Evolutionary conservation across 2,797 vertebrate genomes (phyloP).

Genomic region (Botia almorhae): DNA sequence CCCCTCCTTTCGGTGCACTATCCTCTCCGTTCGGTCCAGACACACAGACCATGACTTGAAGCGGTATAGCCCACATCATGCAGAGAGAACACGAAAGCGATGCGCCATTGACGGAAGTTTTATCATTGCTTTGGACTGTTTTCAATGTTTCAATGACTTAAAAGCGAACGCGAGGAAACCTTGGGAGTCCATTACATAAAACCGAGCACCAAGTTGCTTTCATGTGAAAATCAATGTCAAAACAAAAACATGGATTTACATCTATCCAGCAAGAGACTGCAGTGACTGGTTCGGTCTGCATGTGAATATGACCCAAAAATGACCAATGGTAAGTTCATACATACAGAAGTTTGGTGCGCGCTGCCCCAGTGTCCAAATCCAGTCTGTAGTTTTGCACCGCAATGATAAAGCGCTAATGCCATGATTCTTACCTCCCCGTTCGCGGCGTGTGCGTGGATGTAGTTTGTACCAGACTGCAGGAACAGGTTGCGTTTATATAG

Average conservation of each 20-base stretch:
- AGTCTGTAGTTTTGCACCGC: neutral
- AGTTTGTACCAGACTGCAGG: neutral
- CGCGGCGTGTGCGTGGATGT: neutral
- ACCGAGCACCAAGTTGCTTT: neutral
- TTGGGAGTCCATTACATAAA: neutral
- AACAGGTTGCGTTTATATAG: slow-evolving; percentile 55
- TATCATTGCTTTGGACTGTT: slow-evolving; percentile 13
- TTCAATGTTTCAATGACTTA: slow-evolving; percentile 28
- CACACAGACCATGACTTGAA: neutral
- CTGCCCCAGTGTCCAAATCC: neutral
- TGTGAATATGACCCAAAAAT: slow-evolving; percentile 76
- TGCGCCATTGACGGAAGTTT: slow-evolving; percentile 48
- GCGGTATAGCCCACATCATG: neutral
- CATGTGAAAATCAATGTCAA: neutral
- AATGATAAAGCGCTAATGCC: neutral
- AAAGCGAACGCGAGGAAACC: neutral
- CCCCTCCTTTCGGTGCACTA: slow-evolving; percentile 20
- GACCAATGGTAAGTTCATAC: slow-evolving; percentile 77
- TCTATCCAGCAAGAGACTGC: neutral
- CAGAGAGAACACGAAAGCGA: slow-evolving; percentile 53
- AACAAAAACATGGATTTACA: slow-evolving; percentile 21
- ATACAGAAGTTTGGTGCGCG: neutral
- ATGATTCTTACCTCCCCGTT: neutral
- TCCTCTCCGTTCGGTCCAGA: neutral
- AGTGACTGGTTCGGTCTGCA: slow-evolving; percentile 54